phyloP scores from a whole-genome alignment of 2,113 vertebrate species.

The Passer domesticus region DNA sequence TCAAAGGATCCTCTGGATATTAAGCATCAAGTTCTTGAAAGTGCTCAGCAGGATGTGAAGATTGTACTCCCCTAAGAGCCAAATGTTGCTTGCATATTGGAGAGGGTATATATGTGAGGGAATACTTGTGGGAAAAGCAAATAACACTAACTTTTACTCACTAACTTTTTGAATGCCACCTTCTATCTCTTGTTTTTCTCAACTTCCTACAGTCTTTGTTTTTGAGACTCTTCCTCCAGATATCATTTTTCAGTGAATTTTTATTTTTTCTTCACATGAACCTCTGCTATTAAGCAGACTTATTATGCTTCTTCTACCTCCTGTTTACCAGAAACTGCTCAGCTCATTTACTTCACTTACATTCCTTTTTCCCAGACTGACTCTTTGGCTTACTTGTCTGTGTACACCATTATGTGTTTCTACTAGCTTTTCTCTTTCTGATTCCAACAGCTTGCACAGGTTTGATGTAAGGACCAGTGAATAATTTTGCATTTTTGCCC shows the following conservation, averaged over 20 bases:
- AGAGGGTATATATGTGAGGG: background rate
- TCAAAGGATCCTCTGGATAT: background rate
- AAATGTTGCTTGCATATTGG: background rate
- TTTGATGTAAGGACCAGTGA: background rate
- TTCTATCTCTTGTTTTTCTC: background rate
- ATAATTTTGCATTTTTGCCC: background rate
- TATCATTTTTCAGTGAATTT: background rate
- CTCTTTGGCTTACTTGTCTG: background rate
- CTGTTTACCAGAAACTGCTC: background rate
- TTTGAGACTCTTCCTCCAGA: background rate
- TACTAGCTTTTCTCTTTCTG: background rate
- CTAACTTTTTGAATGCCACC: background rate
- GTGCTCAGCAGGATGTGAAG: background rate
- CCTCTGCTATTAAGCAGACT: background rate
- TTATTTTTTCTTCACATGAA: background rate
- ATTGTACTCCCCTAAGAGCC: background rate
- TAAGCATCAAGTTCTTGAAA: background rate
- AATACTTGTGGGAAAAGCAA: background rate
- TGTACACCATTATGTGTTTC: accelerated
- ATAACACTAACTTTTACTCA: background rate
- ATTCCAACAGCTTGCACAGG: background rate
- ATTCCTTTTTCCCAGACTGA: background rate
- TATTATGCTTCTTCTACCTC: background rate
- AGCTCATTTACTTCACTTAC: background rate
- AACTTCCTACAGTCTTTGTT: background rate